Percentiles rank a stretch among this genome's conserved stretches.
Evolutionary conservation across 2,113 vertebrate genomes (phyloP).

Genomic region (Megalops atlanticus): DNA sequence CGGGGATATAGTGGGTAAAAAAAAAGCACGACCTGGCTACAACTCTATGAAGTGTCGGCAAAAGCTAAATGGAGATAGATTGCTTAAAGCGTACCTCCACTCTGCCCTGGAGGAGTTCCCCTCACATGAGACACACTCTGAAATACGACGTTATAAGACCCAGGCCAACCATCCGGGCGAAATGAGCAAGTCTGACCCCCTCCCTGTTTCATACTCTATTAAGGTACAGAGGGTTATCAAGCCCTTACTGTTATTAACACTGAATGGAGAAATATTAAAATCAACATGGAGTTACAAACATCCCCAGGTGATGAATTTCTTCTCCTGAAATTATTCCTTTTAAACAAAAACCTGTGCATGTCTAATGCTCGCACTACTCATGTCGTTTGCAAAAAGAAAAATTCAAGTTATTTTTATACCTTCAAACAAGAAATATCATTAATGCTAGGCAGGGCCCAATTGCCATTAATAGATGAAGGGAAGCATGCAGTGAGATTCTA

Average conservation of each 20-base stretch:
- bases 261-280: neutral
- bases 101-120: conserved; percentile 11
- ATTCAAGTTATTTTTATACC: neutral
- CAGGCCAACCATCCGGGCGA: conserved; percentile 19
- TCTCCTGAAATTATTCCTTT: neutral
- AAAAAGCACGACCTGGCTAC: conserved; percentile 10
- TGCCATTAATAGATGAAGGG: neutral
- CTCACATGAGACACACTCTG: conserved; percentile 2
- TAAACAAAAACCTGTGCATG: neutral
- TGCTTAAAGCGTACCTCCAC: conserved; percentile 15
- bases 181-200: neutral
- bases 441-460: neutral
- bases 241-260: neutral
- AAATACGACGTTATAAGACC: conserved; percentile 25
- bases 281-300: neutral
- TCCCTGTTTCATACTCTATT: neutral
- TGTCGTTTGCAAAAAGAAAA: neutral
- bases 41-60: conserved; percentile 28
- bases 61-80: conserved; percentile 34
- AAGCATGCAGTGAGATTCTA: neutral
- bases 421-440: neutral
- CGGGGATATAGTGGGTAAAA: neutral
- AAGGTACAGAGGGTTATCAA: neutral
- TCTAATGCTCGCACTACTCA: neutral
- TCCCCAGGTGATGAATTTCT: neutral